Base-by-base conservation (phyloP, 2,113 vertebrate species). In the Zeus faber region DNA sequence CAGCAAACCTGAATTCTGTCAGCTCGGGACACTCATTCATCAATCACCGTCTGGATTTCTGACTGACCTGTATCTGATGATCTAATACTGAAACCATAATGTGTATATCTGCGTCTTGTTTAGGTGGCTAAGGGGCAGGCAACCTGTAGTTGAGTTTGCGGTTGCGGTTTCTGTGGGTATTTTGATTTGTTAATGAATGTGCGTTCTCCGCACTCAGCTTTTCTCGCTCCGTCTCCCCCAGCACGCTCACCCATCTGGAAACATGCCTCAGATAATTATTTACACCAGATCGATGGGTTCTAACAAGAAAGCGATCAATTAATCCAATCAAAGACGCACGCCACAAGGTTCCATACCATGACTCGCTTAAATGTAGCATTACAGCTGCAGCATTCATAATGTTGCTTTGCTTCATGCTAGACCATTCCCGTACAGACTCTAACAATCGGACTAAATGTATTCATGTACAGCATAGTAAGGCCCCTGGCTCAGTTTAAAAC, bases 261-360 rank as follows among this genome's bases (percentile, higher is more conserved):
- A 65, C 49, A 49, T 53, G 54, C 50, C 40, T 11, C 41, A 43
- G 65, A 68, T 56, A 49, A 60, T 72, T 45, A 57, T 65, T 64
- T 66, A 54, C 59, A 58, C 68, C 54, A 20, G 10, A 70, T 74
- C 54, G 7, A 74, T 77, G 51, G 31, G 40, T 70, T 54, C 49
- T 41, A 54, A 24, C 43, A 22, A 50, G 52, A 45, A n/a, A 24
- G 29, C 45, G 45, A 43, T 67, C 46, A 58, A 60, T 51, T 48
- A 21, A 64, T 68, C 29, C 37, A 54, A 63, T 37, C n/a, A 16
- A 45, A 40, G 57, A 66, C 2, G 55, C 41, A 33, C 25, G 23
- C 35, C 51, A 6, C 48, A 6, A 5, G 39, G 51, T 51, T n/a
- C n/a, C n/a, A n/a, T n/a, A n/a, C n/a, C n/a, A n/a, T n/a, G n/a